phyloP scores from a whole-genome alignment of 1,140 invertebrate genomes.

The Drepana arcuata region DNA sequence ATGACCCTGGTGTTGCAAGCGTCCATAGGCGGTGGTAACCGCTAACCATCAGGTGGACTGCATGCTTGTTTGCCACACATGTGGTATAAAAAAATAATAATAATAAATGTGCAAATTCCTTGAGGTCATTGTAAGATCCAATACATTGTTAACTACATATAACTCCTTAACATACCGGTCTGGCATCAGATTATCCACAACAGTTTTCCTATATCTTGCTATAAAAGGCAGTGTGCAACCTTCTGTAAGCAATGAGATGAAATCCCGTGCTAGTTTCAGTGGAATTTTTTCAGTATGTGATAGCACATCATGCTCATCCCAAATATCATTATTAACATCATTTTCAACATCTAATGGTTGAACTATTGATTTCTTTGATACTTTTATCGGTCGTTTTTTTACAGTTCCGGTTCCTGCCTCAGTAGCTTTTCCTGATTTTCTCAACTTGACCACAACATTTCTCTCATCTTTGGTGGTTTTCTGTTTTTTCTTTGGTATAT shows the following conservation, averaged over 20 bases:
- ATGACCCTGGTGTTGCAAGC: too few relatives aligned
- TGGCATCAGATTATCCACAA: slow-evolving; percentile 55
- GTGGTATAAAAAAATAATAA: too few relatives aligned
- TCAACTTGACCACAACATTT: too few relatives aligned
- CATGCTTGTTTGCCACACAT: too few relatives aligned
- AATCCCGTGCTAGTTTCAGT: slow-evolving; percentile 38
- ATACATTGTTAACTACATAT: too few relatives aligned
- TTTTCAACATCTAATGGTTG: slow-evolving; percentile 3
- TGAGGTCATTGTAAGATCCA: too few relatives aligned
- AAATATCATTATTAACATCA: slow-evolving; percentile 20
- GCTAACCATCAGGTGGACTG: too few relatives aligned
- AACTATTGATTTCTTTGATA: background rate
- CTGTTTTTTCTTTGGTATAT: slow-evolving; percentile 10
- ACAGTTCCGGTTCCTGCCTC: too few relatives aligned
- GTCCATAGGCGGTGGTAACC: too few relatives aligned
- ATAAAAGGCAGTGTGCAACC: slow-evolving; percentile 69
- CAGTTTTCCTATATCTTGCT: slow-evolving; percentile 62
- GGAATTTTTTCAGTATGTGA: slow-evolving; percentile 42
- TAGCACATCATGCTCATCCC: slow-evolving; percentile 52
- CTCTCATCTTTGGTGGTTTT: too few relatives aligned
- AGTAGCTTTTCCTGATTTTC: too few relatives aligned
- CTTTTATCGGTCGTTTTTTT: slow-evolving; percentile 2
- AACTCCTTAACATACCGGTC: slow-evolving; percentile 52
- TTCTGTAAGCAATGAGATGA: slow-evolving; percentile 51
- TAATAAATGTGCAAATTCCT: too few relatives aligned